Conservation (phyloP, 2,888 invertebrate species). For the Bombylius discolor region DNA sequence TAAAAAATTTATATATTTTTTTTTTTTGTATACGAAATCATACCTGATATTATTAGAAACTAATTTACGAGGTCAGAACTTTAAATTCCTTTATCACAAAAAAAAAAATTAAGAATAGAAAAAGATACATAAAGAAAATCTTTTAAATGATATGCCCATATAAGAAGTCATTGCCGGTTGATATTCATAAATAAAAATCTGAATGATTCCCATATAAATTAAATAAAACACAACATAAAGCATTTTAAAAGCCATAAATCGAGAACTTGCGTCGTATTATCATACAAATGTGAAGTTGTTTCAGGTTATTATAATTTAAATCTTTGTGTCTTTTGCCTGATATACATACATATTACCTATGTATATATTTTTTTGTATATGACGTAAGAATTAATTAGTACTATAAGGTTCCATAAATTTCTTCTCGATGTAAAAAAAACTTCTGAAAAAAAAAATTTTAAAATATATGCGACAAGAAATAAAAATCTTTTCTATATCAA, state of each 20-base stretch:
- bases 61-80: conserved; percentile 12
- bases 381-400: conserved; percentile 29
- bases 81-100: conserved; percentile 6
- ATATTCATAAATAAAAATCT: conserved; percentile 8
- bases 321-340: background rate
- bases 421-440: conserved; percentile 9
- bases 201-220: conserved; percentile 28
- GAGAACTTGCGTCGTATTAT: conserved; percentile 15
- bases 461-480: conserved; percentile 4
- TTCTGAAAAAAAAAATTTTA: background rate
- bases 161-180: background rate
- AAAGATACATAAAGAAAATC: background rate
- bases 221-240: conserved; percentile 34
- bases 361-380: background rate
- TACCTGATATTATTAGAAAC: background rate
- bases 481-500: no score
- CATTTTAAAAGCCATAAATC: conserved; percentile 33
- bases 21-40: no score
- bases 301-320: background rate
- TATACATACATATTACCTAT: background rate
- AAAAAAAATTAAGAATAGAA: background rate
- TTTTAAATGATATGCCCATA: no score
- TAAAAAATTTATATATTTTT: no score
- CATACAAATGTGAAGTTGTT: conserved; percentile 12
- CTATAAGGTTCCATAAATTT: conserved; percentile 26